These are phyloP conservation scores for Oenanthe oenanthe DNA, from an alignment of 2,113 vertebrate species.

Conservation along the genomic window DNA sequence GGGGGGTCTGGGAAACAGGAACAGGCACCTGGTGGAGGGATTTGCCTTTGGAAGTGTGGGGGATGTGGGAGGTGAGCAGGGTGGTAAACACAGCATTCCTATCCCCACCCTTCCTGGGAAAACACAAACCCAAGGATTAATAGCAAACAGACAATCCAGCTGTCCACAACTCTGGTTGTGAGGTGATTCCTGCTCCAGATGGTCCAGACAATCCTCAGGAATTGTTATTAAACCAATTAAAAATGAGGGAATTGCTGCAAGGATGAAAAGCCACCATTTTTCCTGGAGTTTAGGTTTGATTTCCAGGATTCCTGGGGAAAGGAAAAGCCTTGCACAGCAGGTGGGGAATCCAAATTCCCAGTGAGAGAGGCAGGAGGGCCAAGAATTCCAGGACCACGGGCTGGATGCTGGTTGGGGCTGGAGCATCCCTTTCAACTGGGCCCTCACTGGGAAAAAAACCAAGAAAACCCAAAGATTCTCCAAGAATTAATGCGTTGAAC, in stretches of 20 bases:
- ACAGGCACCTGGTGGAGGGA: background rate
- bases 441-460: background rate
- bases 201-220: background rate
- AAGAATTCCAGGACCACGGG: background rate
- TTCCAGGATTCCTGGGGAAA: background rate
- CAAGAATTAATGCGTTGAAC: background rate
- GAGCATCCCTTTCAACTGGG: background rate
- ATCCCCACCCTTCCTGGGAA: slow-evolving; percentile 27
- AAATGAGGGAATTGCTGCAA: background rate
- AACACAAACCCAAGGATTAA: background rate
- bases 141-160: background rate
- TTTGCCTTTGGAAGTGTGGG: background rate
- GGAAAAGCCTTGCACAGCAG: background rate
- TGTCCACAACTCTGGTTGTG: rapidly evolving
- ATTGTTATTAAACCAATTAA: background rate
- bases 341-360: background rate
- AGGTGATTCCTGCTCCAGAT: background rate
- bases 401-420: background rate
- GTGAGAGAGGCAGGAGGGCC: background rate
- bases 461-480: background rate
- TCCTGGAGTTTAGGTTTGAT: background rate
- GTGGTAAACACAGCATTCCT: slow-evolving; percentile 1
- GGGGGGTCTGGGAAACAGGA: background rate
- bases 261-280: rapidly evolving
- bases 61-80: background rate